These are phyloP conservation scores for Sylvia atricapilla DNA, from an alignment of 2,113 vertebrate species.

Conservation along the genomic window DNA sequence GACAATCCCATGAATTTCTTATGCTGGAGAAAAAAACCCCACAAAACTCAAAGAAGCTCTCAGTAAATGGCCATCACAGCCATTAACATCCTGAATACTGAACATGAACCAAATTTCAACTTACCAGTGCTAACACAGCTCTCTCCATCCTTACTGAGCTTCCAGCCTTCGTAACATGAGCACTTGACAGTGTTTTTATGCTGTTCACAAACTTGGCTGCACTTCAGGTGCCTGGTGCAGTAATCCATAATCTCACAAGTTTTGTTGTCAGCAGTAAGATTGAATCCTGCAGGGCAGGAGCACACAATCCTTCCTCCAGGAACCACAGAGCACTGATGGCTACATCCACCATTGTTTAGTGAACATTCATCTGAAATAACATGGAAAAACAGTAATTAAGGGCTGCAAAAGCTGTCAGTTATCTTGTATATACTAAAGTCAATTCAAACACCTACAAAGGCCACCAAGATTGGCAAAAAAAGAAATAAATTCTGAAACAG, in stretches of 20 bases:
- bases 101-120: background rate
- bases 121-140: slow-evolving; percentile 89
- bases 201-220: slow-evolving; percentile 95
- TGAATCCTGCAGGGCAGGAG: slow-evolving; percentile 87
- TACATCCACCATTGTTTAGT: slow-evolving; percentile 92
- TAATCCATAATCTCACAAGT: slow-evolving; percentile 93
- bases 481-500: background rate
- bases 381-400: background rate
- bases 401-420: background rate
- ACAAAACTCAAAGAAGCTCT: background rate
- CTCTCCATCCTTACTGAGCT: slow-evolving; percentile 85
- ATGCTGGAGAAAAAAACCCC: fast-evolving
- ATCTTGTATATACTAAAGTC: background rate
- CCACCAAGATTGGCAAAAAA: background rate
- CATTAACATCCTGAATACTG: background rate
- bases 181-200: slow-evolving; percentile 94
- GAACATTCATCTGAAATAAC: slow-evolving; percentile 85
- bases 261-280: slow-evolving; percentile 86
- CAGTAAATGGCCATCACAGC: background rate
- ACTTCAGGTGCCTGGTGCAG: slow-evolving; percentile 88
- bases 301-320: slow-evolving; percentile 91
- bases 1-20: background rate
- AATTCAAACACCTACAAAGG: background rate
- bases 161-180: slow-evolving; percentile 95
- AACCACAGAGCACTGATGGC: slow-evolving; percentile 91